These are phyloP conservation scores for Fukomys damarensis DNA, from an alignment of 2,113 vertebrate genomes.

Conservation along the genomic window DNA sequence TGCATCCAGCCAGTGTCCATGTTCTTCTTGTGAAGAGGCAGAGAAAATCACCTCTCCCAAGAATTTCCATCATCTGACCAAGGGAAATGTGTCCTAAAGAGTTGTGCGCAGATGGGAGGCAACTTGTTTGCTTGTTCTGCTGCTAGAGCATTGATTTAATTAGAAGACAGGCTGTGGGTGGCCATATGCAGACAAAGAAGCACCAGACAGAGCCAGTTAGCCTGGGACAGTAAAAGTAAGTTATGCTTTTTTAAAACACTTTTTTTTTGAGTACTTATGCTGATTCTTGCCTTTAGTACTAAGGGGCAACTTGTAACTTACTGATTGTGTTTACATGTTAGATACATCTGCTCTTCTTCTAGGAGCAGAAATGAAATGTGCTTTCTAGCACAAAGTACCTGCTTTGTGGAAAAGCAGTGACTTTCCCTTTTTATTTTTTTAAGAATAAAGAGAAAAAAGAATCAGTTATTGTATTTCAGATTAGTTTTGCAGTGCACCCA, in stretches of 20 bases:
- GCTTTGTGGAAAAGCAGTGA: conserved; percentile 58
- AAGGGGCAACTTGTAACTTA: conserved; percentile 76
- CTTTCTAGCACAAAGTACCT: conserved; percentile 30
- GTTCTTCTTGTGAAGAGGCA: conserved; percentile 82
- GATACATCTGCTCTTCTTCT: conserved; percentile 53
- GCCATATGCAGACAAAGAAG: conserved; percentile 78
- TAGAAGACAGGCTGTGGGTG: conserved; percentile 82
- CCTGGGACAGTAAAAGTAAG: conserved; percentile 81
- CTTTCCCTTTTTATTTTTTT: neutral
- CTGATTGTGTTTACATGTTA: conserved; percentile 64
- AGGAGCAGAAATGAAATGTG: conserved; percentile 14
- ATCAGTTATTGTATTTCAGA: conserved; percentile 32
- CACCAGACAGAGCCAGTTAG: conserved; percentile 80
- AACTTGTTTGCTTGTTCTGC: conserved; percentile 80
- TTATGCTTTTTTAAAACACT: conserved; percentile 71
- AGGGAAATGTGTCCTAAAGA: conserved; percentile 79
- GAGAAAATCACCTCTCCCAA: conserved; percentile 82
- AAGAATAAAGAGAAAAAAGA: conserved; percentile 36
- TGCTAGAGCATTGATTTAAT: conserved; percentile 81
- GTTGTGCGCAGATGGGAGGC: conserved; percentile 75
- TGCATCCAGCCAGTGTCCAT: conserved; percentile 80
- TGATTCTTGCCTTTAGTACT: conserved; percentile 74
- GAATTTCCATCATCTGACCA: conserved; percentile 81
- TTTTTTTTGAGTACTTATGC: conserved; percentile 69
- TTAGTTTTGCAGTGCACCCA: conserved; percentile 40